These are phyloP conservation scores for Actinia equina DNA, from an alignment of 64 coral and sea anemone species.

Conservation along the genomic window DNA sequence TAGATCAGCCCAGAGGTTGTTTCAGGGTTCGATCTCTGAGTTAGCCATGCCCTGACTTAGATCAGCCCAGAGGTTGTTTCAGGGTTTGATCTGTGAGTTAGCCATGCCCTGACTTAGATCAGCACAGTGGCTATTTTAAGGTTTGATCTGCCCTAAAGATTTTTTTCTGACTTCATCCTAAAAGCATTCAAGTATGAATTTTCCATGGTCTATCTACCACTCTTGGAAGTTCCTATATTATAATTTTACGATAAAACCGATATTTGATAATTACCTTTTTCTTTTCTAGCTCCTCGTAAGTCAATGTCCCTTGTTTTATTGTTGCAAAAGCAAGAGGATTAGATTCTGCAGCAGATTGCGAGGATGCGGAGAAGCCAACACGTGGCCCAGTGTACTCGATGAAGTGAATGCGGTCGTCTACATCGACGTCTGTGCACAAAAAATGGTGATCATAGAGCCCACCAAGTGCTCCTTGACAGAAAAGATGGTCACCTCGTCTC, in stretches of 20 bases:
- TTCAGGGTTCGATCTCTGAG: too few relatives aligned
- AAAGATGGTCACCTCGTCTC: neutral
- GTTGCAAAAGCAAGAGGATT: neutral
- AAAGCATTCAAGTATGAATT: neutral
- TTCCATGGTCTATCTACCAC: too few relatives aligned
- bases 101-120: too few relatives aligned
- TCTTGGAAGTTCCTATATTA: too few relatives aligned
- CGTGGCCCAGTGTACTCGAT: neutral
- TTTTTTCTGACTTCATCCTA: too few relatives aligned
- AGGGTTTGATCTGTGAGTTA: too few relatives aligned
- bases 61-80: too few relatives aligned
- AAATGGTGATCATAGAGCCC: neutral
- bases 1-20: too few relatives aligned
- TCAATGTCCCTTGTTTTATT: neutral
- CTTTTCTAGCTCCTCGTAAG: neutral
- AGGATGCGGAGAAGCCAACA: neutral
- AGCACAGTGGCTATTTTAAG: too few relatives aligned
- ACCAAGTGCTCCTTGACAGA: neutral
- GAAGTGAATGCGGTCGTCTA: neutral
- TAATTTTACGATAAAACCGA: too few relatives aligned
- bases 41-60: too few relatives aligned
- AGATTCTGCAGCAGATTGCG: neutral
- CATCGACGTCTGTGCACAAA: neutral
- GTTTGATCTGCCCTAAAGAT: too few relatives aligned
- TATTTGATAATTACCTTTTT: slow-evolving; percentile 1